phyloP scores from a whole-genome alignment of 2,888 invertebrate species.

The Hydropsyche betteni region DNA sequence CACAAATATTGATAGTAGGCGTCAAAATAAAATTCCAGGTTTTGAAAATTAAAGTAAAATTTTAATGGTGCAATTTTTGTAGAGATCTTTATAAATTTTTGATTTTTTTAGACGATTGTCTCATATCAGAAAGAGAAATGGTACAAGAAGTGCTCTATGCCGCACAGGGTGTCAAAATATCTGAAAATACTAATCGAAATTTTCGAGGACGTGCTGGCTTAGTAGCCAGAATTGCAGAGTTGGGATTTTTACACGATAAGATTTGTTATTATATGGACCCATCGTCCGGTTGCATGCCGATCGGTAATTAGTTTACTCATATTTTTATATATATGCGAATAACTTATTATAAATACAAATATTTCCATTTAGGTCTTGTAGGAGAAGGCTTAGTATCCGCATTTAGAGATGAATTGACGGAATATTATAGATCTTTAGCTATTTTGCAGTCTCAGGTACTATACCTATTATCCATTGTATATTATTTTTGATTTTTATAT shows the following conservation, averaged over 20 bases:
- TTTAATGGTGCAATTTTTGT: neutral
- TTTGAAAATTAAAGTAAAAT: neutral
- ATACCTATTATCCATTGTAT: no score
- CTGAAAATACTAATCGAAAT: constrained; percentile 54
- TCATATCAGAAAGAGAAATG: constrained; percentile 57
- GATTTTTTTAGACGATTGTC: constrained; percentile 31
- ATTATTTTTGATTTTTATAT: neutral
- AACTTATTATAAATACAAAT: constrained; percentile 5
- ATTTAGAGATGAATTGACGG: constrained; percentile 83
- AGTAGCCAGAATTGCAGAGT: constrained; percentile 80
- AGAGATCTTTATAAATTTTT: neutral
- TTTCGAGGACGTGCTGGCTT: constrained; percentile 70
- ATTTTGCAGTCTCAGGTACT: constrained; percentile 84
- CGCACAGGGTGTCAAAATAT: constrained; percentile 73
- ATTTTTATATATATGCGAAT: neutral
- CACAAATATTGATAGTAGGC: neutral
- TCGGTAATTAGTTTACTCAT: constrained; percentile 56
- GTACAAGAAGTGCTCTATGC: constrained; percentile 84
- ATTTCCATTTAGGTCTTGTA: constrained; percentile 69
- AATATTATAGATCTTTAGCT: constrained; percentile 89
- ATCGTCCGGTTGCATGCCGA: constrained; percentile 71
- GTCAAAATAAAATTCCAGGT: constrained; percentile 30
- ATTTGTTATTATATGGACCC: constrained; percentile 82
- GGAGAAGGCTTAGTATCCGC: constrained; percentile 88
- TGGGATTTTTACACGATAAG: constrained; percentile 86